A percentile compares a stretch with the other conserved stretches of the same genome.
phyloP scores from a whole-genome alignment of 1,140 invertebrate species.

The Bombus confusus region DNA sequence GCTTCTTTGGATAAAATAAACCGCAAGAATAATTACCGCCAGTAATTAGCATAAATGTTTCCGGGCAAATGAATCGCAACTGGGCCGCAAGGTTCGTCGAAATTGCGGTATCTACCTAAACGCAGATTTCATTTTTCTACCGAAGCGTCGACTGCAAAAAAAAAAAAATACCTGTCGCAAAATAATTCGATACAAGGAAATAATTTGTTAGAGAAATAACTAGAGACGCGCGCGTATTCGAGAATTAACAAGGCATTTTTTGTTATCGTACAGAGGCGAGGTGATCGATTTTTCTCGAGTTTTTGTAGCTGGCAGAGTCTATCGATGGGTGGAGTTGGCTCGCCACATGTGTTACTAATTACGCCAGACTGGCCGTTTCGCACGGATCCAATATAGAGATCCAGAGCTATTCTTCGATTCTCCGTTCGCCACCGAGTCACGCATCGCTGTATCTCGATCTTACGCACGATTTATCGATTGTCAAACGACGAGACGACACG shows the following conservation, averaged over 20 bases:
- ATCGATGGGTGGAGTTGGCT: slow-evolving; percentile 61
- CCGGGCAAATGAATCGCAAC: too few relatives aligned
- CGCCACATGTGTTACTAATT: slow-evolving; percentile 75
- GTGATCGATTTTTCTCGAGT: background rate
- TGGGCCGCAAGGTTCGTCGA: too few relatives aligned
- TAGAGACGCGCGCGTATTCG: too few relatives aligned
- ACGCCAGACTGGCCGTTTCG: slow-evolving; percentile 58
- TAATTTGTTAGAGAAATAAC: too few relatives aligned
- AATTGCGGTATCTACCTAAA: background rate
- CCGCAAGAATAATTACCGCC: too few relatives aligned
- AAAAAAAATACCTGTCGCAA: too few relatives aligned
- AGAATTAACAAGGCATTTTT: too few relatives aligned
- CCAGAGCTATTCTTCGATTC: slow-evolving; percentile 28
- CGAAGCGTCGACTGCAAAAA: background rate
- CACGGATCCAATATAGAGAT: slow-evolving; percentile 45
- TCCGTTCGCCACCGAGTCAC: slow-evolving; percentile 45
- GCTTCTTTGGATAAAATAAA: background rate
- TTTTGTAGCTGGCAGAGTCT: slow-evolving; percentile 37
- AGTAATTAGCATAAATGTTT: too few relatives aligned
- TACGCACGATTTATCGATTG: slow-evolving; percentile 42
- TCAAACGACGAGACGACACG: background rate
- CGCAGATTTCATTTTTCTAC: background rate
- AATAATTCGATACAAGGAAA: too few relatives aligned
- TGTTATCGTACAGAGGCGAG: too few relatives aligned
- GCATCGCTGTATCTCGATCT: slow-evolving; percentile 56